A percentile compares a stretch with the other conserved stretches of the same genome.
Conservation (phyloP, 2,888 invertebrate species). For the Heliconius ethilla region DNA sequence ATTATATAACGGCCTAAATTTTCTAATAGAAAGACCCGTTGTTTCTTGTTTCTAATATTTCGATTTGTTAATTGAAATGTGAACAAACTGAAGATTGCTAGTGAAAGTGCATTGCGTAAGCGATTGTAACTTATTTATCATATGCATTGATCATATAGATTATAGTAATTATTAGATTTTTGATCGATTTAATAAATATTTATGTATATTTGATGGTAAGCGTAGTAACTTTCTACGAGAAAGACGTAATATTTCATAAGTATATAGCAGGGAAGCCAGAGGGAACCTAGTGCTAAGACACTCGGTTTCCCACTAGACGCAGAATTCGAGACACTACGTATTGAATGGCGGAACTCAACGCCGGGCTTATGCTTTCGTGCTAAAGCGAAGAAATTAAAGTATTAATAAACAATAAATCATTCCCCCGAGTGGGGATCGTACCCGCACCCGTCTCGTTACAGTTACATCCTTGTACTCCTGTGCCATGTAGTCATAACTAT, state of each 20-base stretch:
- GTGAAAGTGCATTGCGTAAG: slow-evolving; percentile 72
- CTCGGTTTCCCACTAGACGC: no score
- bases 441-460: no score
- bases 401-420: no score
- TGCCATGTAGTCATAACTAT: neutral
- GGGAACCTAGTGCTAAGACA: no score
- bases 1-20: slow-evolving; percentile 43
- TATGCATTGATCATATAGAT: slow-evolving; percentile 48
- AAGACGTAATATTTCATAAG: neutral
- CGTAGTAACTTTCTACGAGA: slow-evolving; percentile 8
- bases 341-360: no score
- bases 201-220: neutral
- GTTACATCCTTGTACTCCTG: no score
- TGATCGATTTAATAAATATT: slow-evolving; percentile 20
- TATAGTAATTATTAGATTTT: slow-evolving; percentile 29
- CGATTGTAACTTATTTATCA: slow-evolving; percentile 51
- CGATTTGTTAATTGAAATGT: slow-evolving; percentile 71
- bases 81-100: slow-evolving; percentile 59
- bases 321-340: no score
- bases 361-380: no score
- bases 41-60: slow-evolving; percentile 57
- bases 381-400: no score
- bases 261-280: no score
- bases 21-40: slow-evolving; percentile 55
- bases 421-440: no score